Percentiles rank a stretch among this genome's conserved stretches.
Evolutionary conservation across 2,888 invertebrate species (phyloP).

Genomic region (Patella caerulea): DNA sequence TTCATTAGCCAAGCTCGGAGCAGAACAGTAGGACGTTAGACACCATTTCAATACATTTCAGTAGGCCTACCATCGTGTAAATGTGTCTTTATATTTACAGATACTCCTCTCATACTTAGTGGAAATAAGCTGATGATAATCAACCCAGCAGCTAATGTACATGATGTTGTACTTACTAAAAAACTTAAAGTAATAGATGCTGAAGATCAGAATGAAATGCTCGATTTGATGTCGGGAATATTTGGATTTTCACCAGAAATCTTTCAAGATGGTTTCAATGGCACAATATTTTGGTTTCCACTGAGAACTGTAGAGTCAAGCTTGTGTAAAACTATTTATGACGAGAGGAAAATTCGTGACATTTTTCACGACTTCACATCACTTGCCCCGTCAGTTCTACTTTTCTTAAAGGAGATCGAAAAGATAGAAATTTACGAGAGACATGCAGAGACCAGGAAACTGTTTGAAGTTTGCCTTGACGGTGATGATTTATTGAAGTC

Average conservation of each 20-base stretch:
- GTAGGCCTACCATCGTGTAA: no score
- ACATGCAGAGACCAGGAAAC: no score
- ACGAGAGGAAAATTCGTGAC: constrained; percentile 42
- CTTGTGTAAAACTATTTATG: constrained; percentile 52
- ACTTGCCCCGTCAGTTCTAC: constrained; percentile 55
- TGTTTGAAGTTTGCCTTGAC: not conserved
- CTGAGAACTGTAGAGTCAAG: constrained; percentile 52
- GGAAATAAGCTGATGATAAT: constrained; percentile 56
- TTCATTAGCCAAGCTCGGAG: no score
- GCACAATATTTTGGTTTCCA: constrained; percentile 67
- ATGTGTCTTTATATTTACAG: constrained; percentile 39
- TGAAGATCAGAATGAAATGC: constrained; percentile 14
- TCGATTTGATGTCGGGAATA: constrained; percentile 44
- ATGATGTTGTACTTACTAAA: not conserved
- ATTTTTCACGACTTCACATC: constrained; percentile 52
- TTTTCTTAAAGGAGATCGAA: constrained; percentile 61
- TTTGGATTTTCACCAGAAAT: constrained; percentile 45
- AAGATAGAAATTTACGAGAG: constrained; percentile 42
- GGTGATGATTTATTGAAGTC: not conserved
- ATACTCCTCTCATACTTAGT: constrained; percentile 61
- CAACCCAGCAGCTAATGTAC: constrained; percentile 49
- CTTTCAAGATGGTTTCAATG: constrained; percentile 42
- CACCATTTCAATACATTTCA: no score
- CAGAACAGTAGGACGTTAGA: no score
- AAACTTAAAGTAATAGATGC: constrained; percentile 1